Evolutionary conservation across 2,888 invertebrate species (phyloP).

Genomic region (Corbicula japonica): DNA sequence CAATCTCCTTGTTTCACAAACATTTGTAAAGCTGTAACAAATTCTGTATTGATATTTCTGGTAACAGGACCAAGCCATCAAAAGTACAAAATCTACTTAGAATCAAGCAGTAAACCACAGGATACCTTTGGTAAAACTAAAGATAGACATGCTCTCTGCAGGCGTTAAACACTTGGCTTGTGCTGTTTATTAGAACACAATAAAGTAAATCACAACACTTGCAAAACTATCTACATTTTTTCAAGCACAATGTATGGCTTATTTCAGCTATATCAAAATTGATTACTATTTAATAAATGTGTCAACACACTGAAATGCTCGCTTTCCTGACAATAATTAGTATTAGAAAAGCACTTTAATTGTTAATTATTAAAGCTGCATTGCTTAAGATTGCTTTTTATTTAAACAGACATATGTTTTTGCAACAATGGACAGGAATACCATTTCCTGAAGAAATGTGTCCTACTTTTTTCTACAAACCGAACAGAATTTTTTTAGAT

Average conservation of each 20-base stretch:
- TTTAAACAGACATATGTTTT: too few relatives aligned
- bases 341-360: not conserved
- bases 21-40: conserved; percentile 14
- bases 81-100: not conserved
- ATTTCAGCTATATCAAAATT: too few relatives aligned
- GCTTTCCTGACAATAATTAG: conserved; percentile 4
- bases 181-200: conserved; percentile 12
- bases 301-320: conserved; percentile 12
- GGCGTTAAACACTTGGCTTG: conserved; percentile 29
- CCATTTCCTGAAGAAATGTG: too few relatives aligned
- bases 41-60: not conserved
- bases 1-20: conserved; percentile 14
- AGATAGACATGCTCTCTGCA: not conserved
- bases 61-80: conserved; percentile 20
- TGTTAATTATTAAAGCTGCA: conserved; percentile 4
- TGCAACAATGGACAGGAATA: too few relatives aligned
- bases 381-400: too few relatives aligned
- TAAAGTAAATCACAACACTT: conserved; percentile 2
- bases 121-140: conserved; percentile 8
- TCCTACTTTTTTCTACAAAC: too few relatives aligned
- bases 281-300: not conserved
- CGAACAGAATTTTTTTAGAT: too few relatives aligned
- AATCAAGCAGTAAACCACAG: conserved; percentile 26
- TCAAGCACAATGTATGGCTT: not conserved
- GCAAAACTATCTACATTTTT: not conserved